phyloP scores from a whole-genome alignment of 2,797 vertebrate species.

The Smutsia gigantea region DNA sequence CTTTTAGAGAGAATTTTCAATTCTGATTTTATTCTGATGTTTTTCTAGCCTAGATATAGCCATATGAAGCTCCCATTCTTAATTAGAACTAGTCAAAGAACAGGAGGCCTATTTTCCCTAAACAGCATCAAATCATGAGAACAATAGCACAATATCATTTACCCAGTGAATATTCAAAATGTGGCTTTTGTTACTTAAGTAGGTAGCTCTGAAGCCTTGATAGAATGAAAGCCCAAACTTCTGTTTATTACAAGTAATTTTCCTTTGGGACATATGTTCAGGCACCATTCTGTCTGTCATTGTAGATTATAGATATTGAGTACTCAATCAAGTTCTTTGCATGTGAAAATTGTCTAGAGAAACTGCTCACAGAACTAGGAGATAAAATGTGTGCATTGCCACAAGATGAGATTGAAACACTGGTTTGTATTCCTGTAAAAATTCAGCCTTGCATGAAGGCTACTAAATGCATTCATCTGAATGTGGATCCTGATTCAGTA shows the following conservation, averaged over 20 bases:
- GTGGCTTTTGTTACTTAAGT: conserved; percentile 12
- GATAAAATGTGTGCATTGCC: conserved; percentile 14
- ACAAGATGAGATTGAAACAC: conserved; percentile 26
- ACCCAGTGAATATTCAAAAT: conserved; percentile 34
- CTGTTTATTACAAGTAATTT: conserved; percentile 53
- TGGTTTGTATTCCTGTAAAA: conserved; percentile 11
- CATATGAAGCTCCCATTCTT: background rate
- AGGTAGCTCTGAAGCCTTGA: background rate
- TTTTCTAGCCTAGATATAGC: conserved; percentile 27
- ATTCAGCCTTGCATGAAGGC: conserved; percentile 20
- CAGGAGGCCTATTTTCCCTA: conserved; percentile 30
- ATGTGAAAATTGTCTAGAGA: conserved; percentile 31
- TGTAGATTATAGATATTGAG: conserved; percentile 21
- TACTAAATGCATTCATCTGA: conserved; percentile 38
- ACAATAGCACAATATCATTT: background rate
- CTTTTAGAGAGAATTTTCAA: conserved; percentile 35
- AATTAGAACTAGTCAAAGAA: conserved; percentile 32
- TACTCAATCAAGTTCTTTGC: conserved; percentile 28
- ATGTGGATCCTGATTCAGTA: conserved; percentile 46
- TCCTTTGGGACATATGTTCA: conserved; percentile 9
- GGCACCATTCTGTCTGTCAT: conserved; percentile 13
- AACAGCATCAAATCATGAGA: conserved; percentile 20
- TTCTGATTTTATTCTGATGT: conserved; percentile 47
- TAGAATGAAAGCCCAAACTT: conserved; percentile 20
- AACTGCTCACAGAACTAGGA: background rate